Base-by-base conservation (phyloP, 2,888 invertebrate species). In the Drosophila paranaensis region DNA sequence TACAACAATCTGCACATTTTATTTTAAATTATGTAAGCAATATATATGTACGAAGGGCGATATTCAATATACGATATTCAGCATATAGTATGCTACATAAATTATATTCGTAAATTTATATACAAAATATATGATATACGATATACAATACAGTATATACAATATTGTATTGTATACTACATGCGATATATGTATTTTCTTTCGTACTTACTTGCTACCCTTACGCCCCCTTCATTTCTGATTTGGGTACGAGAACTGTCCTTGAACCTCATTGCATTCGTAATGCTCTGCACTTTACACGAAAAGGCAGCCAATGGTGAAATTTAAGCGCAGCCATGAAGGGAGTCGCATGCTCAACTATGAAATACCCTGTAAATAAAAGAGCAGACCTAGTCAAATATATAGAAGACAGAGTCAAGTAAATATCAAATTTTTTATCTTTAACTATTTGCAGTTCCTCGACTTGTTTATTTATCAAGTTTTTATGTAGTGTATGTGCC, bases 251-350 rank as follows among this genome's bases (percentile, higher is more conserved):
- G 48, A 46, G 37, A 20, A 51, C 65, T 70, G 61, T 78, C 85
- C 85, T 84, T 82, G 85, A 88, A 82, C 88, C 57, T 50, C 64
- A 37, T 10, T 16, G 40, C 45, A 46, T 58, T 60, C 70, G 56
- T 63, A 67, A 57, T 71, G 74, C 46, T 50, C 42, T 80, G 68
- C 70, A 70, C 74, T 79, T 79, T 81, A 68, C 60, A 71, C 66
- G n/a, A 33, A 53, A 33, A 9, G n/a, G 11, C 16, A 33, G 20
- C 39, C 16, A 30, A 65, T 51, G 46, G 11, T 63, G 33, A 67
- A 70, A 55, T 67, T 58, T 54, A 71, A 56, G 40, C 64, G 57
- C 46, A 51, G 35, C 13, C 40, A 57, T 27, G 20, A 61, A 45
- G 4, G 30, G 30, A 25, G 16, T 4, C 3, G 2, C 4, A 5